Conservation (phyloP, 1,140 invertebrate genomes). For the Andricus grossulariae region DNA sequence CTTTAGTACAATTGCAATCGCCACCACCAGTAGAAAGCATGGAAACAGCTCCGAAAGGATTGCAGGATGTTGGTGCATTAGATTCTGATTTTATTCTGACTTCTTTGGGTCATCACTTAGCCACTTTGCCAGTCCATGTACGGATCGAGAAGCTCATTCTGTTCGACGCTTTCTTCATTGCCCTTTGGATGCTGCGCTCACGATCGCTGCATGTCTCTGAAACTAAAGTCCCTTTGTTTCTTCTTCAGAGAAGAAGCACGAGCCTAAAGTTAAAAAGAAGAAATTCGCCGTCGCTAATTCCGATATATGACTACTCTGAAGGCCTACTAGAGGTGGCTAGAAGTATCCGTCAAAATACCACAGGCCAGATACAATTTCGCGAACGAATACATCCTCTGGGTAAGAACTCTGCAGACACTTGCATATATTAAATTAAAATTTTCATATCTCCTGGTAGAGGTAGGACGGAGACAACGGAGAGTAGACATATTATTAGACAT, state of each 20-base stretch:
- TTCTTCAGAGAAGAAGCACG: constrained; percentile 84
- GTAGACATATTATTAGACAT: no score
- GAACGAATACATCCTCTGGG: no score
- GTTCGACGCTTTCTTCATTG: constrained; percentile 93
- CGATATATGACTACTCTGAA: constrained; percentile 87
- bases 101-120: constrained; percentile 91
- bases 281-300: constrained; percentile 85
- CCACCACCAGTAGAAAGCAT: constrained; percentile 87
- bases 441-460: no score
- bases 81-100: constrained; percentile 88
- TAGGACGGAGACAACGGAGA: no score
- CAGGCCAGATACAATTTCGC: no score
- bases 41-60: constrained; percentile 83
- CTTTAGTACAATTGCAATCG: constrained; percentile 83
- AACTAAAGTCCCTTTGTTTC: constrained; percentile 89
- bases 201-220: constrained; percentile 92
- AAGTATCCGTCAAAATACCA: no score
- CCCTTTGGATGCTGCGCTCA: constrained; percentile 94
- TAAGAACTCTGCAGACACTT: no score
- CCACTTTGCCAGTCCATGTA: constrained; percentile 93
- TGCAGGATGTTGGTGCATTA: constrained; percentile 91
- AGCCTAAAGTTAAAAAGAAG: constrained; percentile 84
- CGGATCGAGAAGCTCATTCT: constrained; percentile 93
- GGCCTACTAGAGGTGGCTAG: constrained; percentile 86
- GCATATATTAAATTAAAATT: no score